A percentile compares a stretch with the other conserved stretches of the same genome.
Evolutionary conservation across 2,888 invertebrate species (phyloP).

Genomic region (Epinotia bilunana): DNA sequence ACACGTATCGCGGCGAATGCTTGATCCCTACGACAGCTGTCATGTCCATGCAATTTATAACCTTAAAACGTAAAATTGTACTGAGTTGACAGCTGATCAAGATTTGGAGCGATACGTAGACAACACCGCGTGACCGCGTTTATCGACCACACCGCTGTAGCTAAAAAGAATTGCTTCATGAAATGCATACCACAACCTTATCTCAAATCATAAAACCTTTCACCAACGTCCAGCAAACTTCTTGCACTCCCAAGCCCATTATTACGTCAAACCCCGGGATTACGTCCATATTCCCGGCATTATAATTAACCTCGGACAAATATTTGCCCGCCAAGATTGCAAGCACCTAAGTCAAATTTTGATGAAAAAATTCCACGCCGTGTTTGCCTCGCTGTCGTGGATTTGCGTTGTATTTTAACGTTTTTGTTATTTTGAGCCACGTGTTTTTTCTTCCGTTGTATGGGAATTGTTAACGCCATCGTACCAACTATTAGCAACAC

Average conservation of each 20-base stretch:
- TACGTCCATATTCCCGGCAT: slow-evolving; percentile 34
- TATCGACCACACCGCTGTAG: too few relatives aligned
- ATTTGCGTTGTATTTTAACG: slow-evolving; percentile 47
- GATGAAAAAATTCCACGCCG: slow-evolving; percentile 71
- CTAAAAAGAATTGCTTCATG: neutral
- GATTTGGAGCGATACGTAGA: too few relatives aligned
- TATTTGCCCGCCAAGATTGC: slow-evolving; percentile 71
- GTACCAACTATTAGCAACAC: too few relatives aligned
- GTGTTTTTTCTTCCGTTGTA: neutral
- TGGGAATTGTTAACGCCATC: too few relatives aligned
- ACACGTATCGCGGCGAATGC: too few relatives aligned
- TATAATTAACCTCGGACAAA: slow-evolving; percentile 56
- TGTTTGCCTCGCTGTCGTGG: slow-evolving; percentile 67
- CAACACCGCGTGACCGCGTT: too few relatives aligned
- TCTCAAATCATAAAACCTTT: neutral
- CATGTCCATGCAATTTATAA: too few relatives aligned
- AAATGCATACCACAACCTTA: neutral
- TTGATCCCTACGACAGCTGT: too few relatives aligned
- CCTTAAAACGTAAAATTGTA: too few relatives aligned
- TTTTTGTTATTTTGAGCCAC: slow-evolving; percentile 7
- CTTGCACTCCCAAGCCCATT: slow-evolving; percentile 11
- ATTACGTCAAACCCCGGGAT: slow-evolving; percentile 5
- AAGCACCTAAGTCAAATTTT: slow-evolving; percentile 75
- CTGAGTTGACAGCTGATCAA: too few relatives aligned
- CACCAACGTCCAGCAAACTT: slow-evolving; percentile 4